Evolutionary conservation across 64 coral and sea anemone genomes (phyloP), one percentile per base, ranked within the genome.

Genomic region (Acropora yongei): DNA sequence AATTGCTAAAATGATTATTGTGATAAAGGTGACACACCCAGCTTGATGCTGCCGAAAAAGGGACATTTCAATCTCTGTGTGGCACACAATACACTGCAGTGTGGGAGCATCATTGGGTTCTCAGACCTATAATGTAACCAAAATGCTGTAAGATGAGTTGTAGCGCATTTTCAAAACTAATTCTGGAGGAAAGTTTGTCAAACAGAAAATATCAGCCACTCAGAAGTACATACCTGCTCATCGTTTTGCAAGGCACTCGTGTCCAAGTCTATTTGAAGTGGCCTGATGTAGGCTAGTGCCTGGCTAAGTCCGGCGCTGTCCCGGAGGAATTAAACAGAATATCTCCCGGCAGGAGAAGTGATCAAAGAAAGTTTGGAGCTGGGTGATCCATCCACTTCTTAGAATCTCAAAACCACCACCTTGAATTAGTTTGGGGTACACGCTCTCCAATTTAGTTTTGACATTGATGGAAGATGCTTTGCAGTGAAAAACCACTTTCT

Each of bases 41-140:
- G 79, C 79, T 82, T 57, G 79, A 82, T 82, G 79, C 14, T 57
- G 79, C 47, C 16, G 79, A 63, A 82, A 82, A 40, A 82, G 79
- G 17, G 79, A 63, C 79, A 82, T 82, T 82, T 47, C 49, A 58
- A 82, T 57, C 58, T 82, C 49, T 82, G 79, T 55, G 12, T 79
- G 4, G 42, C 77, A 82, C 79, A 82, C 19, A 82, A 82, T 82
- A 57, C 79, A 82, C 79, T 82, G 79, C 79, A 82, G 49, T 41
- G 79, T 82, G 48, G 79, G 79, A 19, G 79, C 79, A 82, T 82
- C 48, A 82, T 74, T 74, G 72, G 58, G 49, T 82, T 40, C 79
- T 57, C 48, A 82, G 79, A 82, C 47, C 79, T 82, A 82, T 82
- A 82, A 82, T 74, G 72, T 82, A 82, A 82, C 18, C 18, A 82